A percentile compares a stretch with the other conserved stretches of the same genome.
phyloP scores from a whole-genome alignment of 2,113 vertebrate genomes.

The Chaetops frenatus region DNA sequence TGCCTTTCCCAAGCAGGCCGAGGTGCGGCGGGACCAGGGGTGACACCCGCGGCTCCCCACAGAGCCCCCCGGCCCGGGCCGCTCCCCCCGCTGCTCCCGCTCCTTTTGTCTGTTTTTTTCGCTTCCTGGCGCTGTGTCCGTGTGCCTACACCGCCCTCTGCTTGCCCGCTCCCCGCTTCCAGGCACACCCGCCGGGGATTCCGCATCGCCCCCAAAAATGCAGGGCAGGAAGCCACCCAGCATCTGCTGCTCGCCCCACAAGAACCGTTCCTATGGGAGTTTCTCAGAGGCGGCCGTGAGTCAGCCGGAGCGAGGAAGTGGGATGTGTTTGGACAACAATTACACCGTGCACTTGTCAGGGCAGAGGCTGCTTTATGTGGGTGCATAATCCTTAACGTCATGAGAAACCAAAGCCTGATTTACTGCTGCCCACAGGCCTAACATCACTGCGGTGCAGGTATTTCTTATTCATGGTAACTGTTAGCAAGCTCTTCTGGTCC shows the following conservation, averaged over 20 bases:
- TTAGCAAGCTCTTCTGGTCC: neutral
- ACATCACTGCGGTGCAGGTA: neutral
- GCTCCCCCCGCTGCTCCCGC: no score
- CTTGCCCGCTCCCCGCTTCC: neutral
- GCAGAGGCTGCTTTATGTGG: slow-evolving; percentile 35
- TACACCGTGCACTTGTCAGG: neutral
- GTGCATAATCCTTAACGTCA: neutral
- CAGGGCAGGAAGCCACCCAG: neutral
- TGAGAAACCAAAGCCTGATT: slow-evolving; percentile 17
- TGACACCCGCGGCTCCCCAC: neutral
- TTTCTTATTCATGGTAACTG: neutral
- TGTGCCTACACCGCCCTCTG: slow-evolving; percentile 25
- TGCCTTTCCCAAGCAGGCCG: neutral
- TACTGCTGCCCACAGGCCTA: slow-evolving; percentile 32
- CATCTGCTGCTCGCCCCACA: neutral
- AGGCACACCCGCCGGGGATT: neutral
- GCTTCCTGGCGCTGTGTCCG: neutral
- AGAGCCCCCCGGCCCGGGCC: fast-evolving
- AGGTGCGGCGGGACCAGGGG: neutral
- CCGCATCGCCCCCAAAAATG: neutral
- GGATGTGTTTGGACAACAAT: slow-evolving; percentile 41
- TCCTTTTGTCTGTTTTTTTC: no score
- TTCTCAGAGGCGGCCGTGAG: neutral
- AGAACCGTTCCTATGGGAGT: neutral
- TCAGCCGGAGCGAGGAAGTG: neutral